Percentiles rank a stretch among this genome's conserved stretches.
These are phyloP conservation scores for Guaruba guarouba DNA, from an alignment of 2,113 vertebrate genomes.

Conservation along the genomic window DNA sequence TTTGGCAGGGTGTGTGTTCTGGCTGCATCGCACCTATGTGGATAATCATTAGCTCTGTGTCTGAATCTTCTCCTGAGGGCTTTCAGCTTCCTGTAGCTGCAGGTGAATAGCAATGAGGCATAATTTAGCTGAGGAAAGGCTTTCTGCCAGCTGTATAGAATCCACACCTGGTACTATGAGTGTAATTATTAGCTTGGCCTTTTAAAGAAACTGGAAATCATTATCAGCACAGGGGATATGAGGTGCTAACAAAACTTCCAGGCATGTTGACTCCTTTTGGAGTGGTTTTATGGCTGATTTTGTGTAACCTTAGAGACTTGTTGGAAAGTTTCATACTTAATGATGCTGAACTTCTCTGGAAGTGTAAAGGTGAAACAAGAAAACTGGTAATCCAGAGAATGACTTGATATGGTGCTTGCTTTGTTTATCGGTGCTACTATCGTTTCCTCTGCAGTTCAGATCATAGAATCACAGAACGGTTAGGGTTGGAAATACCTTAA, in stretches of 20 bases:
- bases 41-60: conserved; percentile 31
- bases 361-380: not conserved
- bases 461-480: not conserved
- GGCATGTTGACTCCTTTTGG: not conserved
- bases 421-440: not conserved
- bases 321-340: not conserved
- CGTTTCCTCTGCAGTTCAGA: not conserved
- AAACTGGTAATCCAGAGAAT: not conserved
- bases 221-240: not conserved
- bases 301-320: not conserved
- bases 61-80: not conserved
- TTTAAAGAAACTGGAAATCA: conserved; percentile 21
- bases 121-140: not conserved
- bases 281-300: not conserved
- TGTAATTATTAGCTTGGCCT: conserved; percentile 59
- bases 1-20: not conserved
- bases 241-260: not conserved
- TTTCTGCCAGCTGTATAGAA: conserved; percentile 15
- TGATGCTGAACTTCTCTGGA: not conserved
- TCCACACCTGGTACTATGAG: not conserved
- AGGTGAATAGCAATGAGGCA: conserved; percentile 51
- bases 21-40: not conserved
- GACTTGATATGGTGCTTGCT: not conserved
- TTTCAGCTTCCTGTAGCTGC: not conserved
- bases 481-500: not conserved